Evolutionary conservation across 2,113 vertebrate species (phyloP), one percentile per base, ranked within the genome.

Genomic region (Meriones unguiculatus): DNA sequence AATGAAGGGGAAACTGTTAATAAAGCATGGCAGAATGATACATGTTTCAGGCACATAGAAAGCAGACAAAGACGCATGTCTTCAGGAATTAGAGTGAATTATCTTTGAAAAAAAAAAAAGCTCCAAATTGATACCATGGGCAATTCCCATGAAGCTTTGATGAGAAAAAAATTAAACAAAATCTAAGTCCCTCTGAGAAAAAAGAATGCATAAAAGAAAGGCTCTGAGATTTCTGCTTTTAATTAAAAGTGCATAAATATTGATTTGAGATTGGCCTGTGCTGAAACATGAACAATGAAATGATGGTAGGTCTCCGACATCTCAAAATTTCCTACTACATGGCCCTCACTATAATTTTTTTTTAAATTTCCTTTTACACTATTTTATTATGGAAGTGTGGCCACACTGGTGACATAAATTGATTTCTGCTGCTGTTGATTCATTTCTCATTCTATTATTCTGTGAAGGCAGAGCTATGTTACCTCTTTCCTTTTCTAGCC

Each of bases 51-150:
- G 93, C 59, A 72, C 17, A 67, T 76, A 87, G 94, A 95, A 89
- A 70, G 1, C 7, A 57, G n/a, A 75, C 50, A 77, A 5, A 93
- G 41, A 86, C 24, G 30, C 11, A 64, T n/a, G 50, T 88, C 46
- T 35, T 89, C 77, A 62, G 38, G 1, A 38, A 69, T 94, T 89
- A 54, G 92, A 96, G 65, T 54, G 46, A 87, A 78, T 90, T 89
- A 92, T 28, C 87, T 93, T 78, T 65, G 50, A 70, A 94, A 12
- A 57, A 14, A 57, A 88, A 85, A 30, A 78, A 52, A 75, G 25
- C 52, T 92, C 69, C 82, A 81, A 76, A 90, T 72, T 57, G 70
- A 10, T 22, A 57, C 30, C 38, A 82, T 35, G 38, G 81, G 41
- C 2, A 2, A 50, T 90, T 15, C 25, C 81, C 50, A 78, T 46